These are phyloP conservation scores for Sebastes schlegelii DNA, from an alignment of 2,113 vertebrate genomes.

Conservation along the genomic window DNA sequence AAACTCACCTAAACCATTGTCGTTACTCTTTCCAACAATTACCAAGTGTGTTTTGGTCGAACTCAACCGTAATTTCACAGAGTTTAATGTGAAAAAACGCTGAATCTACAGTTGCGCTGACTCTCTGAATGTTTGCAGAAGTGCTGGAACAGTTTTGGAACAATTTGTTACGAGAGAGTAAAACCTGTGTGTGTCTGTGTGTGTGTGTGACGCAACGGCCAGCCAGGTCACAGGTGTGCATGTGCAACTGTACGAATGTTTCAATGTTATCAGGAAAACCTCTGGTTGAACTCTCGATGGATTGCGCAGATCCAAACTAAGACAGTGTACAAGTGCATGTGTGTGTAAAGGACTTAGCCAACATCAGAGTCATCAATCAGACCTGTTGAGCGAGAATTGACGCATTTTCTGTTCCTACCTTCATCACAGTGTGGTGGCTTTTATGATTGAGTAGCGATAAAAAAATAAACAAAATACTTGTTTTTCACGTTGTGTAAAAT, in stretches of 20 bases:
- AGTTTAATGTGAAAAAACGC: too few relatives aligned
- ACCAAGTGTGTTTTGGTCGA: too few relatives aligned
- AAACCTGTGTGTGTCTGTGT: not conserved
- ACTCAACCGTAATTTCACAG: too few relatives aligned
- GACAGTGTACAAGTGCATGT: not conserved
- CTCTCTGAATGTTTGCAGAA: slow-evolving; percentile 2
- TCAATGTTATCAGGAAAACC: slow-evolving; percentile 67
- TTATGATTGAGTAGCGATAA: slow-evolving; percentile 11
- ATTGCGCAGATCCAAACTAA: slow-evolving; percentile 22
- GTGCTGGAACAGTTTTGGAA: not conserved
- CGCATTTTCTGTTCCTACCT: not conserved
- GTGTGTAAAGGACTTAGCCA: slow-evolving; percentile 20
- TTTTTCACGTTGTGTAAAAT: slow-evolving; percentile 1
- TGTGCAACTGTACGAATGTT: slow-evolving; percentile 21
- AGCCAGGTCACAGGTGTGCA: slow-evolving; percentile 35
- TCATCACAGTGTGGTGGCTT: not conserved
- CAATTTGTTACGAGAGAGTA: not conserved
- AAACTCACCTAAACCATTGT: too few relatives aligned
- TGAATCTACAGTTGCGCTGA: too few relatives aligned
- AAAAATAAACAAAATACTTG: slow-evolving; percentile 5
- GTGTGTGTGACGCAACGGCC: not conserved
- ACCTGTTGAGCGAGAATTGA: not conserved
- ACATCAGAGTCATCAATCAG: slow-evolving; percentile 34
- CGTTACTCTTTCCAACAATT: too few relatives aligned
- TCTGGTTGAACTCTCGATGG: slow-evolving; percentile 61